Conservation (phyloP, 2,888 invertebrate genomes). For the Agriopis aurantiaria region DNA sequence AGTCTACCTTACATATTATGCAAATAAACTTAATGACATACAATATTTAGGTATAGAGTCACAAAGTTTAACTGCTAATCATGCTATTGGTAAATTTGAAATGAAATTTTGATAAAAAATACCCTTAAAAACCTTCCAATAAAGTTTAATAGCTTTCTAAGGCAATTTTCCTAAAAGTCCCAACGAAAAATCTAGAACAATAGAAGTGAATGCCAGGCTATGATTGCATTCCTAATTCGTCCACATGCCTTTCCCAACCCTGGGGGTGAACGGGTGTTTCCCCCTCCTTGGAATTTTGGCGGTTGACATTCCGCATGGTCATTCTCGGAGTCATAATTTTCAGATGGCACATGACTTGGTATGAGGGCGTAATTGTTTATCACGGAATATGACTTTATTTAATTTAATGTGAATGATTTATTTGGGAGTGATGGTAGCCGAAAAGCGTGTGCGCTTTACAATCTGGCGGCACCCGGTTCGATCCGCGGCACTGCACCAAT, state of each 20-base stretch:
- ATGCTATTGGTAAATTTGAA: too few species aligned
- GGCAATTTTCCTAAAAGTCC: not conserved
- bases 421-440: too few species aligned
- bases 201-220: slow-evolving; percentile 53
- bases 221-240: slow-evolving; percentile 71
- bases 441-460: too few species aligned
- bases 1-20: too few species aligned
- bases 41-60: too few species aligned
- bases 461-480: too few species aligned
- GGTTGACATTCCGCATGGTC: slow-evolving; percentile 82
- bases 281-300: slow-evolving; percentile 66
- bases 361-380: slow-evolving; percentile 47
- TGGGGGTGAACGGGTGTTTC: slow-evolving; percentile 45
- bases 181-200: slow-evolving; percentile 34
- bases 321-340: slow-evolving; percentile 80
- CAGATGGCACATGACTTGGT: slow-evolving; percentile 57
- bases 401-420: not conserved
- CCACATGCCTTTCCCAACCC: slow-evolving; percentile 67
- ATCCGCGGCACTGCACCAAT: too few species aligned
- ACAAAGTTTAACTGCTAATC: too few species aligned
- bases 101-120: too few species aligned
- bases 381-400: not conserved
- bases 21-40: too few species aligned
- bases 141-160: not conserved
- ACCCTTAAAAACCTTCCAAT: not conserved